Evolutionary conservation across 2,888 invertebrate genomes (phyloP).

Genomic region (Caenorhabditis sp.): DNA sequence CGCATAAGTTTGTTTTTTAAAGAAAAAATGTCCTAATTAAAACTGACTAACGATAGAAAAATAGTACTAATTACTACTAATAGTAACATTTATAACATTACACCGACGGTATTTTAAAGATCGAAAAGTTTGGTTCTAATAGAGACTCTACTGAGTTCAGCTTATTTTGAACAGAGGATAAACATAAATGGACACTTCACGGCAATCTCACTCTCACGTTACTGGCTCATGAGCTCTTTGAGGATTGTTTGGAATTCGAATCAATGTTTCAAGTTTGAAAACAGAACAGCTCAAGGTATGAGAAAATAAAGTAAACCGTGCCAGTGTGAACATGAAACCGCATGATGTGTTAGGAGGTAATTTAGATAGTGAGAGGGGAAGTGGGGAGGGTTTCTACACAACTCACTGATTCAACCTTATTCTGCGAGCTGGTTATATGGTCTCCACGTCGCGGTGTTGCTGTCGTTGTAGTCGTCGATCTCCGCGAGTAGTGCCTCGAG

Average conservation of each 20-base stretch:
- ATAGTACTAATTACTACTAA: conserved; percentile 10
- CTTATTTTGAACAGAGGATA: conserved; percentile 16
- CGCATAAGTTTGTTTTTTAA: conserved; percentile 5
- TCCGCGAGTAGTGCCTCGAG: conserved; percentile 41
- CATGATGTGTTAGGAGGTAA: conserved; percentile 44
- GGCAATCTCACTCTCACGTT: conserved; percentile 50
- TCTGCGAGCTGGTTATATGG: conserved; percentile 57
- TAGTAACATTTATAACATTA: conserved; percentile 11
- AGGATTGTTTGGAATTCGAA: not conserved
- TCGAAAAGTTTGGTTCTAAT: conserved; percentile 4
- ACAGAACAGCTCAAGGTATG: conserved; percentile 8
- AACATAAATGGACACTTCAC: conserved; percentile 53
- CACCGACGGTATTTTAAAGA: not conserved
- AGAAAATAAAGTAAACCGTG: conserved; percentile 39
- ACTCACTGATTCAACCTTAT: conserved; percentile 69
- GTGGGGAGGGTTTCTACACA: conserved; percentile 41
- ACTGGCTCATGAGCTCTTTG: conserved; percentile 19
- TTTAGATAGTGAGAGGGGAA: not conserved
- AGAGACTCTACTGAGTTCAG: not conserved
- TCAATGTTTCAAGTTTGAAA: conserved; percentile 12
- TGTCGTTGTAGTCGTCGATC: conserved; percentile 41
- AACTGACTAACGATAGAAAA: conserved; percentile 15
- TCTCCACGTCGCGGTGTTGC: conserved; percentile 46
- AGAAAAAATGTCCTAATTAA: conserved; percentile 7
- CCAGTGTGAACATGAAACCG: conserved; percentile 55